Evolutionary conservation across 2,113 vertebrate species (phyloP).

Genomic region (Setophaga kirtlandii): DNA sequence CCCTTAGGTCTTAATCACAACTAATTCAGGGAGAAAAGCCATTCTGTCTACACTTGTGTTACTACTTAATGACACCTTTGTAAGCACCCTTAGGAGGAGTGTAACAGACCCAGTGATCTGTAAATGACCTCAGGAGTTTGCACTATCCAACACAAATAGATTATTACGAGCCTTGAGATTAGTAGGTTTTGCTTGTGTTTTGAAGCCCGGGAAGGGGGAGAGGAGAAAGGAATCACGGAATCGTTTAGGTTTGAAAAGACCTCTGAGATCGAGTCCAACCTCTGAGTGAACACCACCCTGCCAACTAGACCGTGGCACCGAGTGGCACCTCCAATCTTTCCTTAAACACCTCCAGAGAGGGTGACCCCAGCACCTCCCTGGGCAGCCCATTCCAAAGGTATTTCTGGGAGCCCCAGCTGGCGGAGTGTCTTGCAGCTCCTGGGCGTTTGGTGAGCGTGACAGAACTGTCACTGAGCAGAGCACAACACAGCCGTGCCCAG

Average conservation of each 20-base stretch:
- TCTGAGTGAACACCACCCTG: fast-evolving
- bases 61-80: neutral
- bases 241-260: neutral
- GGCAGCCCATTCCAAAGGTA: neutral
- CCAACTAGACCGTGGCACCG: fast-evolving
- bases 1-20: neutral
- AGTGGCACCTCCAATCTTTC: neutral
- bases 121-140: neutral
- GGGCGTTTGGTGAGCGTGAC: fast-evolving
- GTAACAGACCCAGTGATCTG: fast-evolving
- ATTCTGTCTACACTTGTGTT: neutral
- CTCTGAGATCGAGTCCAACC: neutral
- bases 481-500: fast-evolving
- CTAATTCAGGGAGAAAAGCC: neutral
- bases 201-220: neutral
- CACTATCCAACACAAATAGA: fast-evolving
- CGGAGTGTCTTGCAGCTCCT: fast-evolving
- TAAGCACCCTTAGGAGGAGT: neutral
- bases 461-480: fast-evolving
- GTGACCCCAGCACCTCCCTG: neutral
- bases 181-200: neutral
- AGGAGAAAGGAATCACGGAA: neutral
- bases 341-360: neutral
- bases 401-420: fast-evolving
- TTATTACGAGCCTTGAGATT: fast-evolving